These are phyloP conservation scores for Smutsia gigantea DNA, from an alignment of 2,797 vertebrate genomes.

Conservation along the genomic window DNA sequence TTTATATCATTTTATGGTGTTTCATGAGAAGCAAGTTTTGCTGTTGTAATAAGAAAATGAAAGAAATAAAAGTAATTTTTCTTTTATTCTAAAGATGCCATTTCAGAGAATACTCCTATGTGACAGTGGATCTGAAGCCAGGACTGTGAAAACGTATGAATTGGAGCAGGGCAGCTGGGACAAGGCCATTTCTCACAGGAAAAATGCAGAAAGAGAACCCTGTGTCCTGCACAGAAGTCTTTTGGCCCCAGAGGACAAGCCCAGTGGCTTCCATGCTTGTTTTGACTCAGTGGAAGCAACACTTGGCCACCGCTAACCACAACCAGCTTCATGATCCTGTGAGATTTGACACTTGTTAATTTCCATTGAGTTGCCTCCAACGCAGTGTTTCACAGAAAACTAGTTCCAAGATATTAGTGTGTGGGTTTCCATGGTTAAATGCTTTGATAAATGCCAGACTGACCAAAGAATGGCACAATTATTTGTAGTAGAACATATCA, in stretches of 20 bases:
- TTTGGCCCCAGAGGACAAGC: background rate
- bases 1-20: background rate
- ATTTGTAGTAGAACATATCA: constrained; percentile 6
- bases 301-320: background rate
- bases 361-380: background rate
- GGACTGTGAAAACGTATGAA: background rate
- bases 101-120: background rate
- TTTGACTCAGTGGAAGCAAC: background rate
- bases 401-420: background rate
- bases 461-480: background rate
- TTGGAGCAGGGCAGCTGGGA: background rate
- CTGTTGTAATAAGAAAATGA: background rate
- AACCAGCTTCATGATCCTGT: background rate
- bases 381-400: background rate
- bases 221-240: background rate
- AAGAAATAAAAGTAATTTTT: background rate
- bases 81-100: background rate
- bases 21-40: background rate
- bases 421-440: background rate
- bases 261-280: background rate
- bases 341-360: background rate
- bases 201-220: background rate
- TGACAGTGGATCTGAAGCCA: background rate
- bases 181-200: background rate
- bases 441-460: background rate